These are phyloP conservation scores for Ips nitidus DNA, from an alignment of 1,140 invertebrate species.

Conservation along the genomic window DNA sequence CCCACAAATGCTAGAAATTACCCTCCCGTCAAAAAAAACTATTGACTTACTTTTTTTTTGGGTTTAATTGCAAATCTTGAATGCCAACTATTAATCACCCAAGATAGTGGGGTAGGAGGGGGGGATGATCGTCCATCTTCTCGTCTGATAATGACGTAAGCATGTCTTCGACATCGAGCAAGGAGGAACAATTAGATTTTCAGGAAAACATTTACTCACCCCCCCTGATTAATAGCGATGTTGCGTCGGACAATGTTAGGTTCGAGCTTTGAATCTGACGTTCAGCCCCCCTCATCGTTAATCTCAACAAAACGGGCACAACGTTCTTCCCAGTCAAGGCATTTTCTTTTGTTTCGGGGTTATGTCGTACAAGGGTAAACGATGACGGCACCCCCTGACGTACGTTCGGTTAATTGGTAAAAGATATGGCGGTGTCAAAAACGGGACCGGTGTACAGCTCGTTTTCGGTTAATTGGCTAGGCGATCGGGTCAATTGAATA, in stretches of 20 bases:
- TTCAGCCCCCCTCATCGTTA: conserved; percentile 1
- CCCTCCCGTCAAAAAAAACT: no score
- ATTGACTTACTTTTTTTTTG: no score
- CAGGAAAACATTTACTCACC: conserved; percentile 16
- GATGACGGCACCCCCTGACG: no score
- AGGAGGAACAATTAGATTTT: conserved; percentile 32
- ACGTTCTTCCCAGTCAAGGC: background rate
- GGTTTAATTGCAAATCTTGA: no score
- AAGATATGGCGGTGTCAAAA: background rate
- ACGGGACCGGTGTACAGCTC: no score
- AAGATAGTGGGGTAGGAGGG: no score
- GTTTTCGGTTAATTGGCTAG: no score
- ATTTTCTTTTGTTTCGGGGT: background rate
- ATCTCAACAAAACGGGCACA: conserved; percentile 6
- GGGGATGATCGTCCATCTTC: conserved; percentile 10
- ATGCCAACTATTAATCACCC: no score
- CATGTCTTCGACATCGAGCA: conserved; percentile 30
- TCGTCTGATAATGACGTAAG: conserved; percentile 32
- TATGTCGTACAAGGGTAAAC: no score
- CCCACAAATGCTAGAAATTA: no score
- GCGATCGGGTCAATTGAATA: no score
- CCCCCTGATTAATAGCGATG: conserved; percentile 33
- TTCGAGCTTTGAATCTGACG: conserved; percentile 19
- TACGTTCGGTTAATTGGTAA: background rate
- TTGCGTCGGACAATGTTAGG: conserved; percentile 29